Conservation (phyloP, 23 tunicate genomes). For the Ciona savignyi region DNA sequence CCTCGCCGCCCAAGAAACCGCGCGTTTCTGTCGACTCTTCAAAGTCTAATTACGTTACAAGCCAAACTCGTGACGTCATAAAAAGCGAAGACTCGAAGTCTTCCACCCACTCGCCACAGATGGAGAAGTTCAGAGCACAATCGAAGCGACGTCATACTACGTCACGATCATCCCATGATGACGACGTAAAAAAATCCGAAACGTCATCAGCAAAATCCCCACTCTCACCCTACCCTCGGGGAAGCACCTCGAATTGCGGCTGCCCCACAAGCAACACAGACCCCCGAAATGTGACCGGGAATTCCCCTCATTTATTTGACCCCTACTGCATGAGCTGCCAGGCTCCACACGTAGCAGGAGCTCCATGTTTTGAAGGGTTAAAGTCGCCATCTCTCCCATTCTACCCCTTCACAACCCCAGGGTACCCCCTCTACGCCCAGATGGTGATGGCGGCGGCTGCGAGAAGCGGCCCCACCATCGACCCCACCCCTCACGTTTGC, state of each 20-base stretch:
- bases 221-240: constrained; percentile 24
- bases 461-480: constrained; percentile 10
- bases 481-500: constrained; percentile 50
- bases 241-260: constrained; percentile 8
- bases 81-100: neutral
- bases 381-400: constrained; percentile 38
- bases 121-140: neutral
- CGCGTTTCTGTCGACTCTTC: constrained; percentile 25
- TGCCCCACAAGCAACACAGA: constrained; percentile 32
- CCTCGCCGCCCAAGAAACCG: constrained; percentile 21
- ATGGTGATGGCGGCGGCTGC: constrained; percentile 59
- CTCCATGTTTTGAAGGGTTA: constrained; percentile 39
- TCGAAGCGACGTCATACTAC: constrained; percentile 46
- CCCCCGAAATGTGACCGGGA: constrained; percentile 11
- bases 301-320: constrained; percentile 23
- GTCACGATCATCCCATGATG: constrained; percentile 12
- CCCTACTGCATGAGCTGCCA: constrained; percentile 65
- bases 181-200: constrained; percentile 10
- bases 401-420: constrained; percentile 30
- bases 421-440: constrained; percentile 36
- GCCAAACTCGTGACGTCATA: neutral
- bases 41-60: constrained; percentile 1
- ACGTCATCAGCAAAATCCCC: constrained; percentile 12
- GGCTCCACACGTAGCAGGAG: constrained; percentile 52
- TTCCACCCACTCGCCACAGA: neutral